Percentiles rank a stretch among this genome's conserved stretches.
Evolutionary conservation across 2,888 invertebrate species (phyloP).

Genomic region (Operophtera brumata): DNA sequence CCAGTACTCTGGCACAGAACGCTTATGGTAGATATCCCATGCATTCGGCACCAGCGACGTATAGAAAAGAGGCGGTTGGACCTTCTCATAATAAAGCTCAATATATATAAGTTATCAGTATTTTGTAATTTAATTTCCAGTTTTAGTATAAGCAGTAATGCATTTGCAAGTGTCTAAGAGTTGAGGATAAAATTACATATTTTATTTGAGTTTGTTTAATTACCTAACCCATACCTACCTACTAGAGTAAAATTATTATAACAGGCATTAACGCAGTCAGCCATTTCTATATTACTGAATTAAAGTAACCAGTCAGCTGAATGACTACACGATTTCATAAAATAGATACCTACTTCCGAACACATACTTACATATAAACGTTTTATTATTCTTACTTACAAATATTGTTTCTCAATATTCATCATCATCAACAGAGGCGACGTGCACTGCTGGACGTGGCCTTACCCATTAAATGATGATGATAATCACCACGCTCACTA

Average conservation of each 20-base stretch:
- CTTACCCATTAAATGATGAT: too few relatives aligned
- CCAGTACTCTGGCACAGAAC: constrained; percentile 31
- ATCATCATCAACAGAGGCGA: too few relatives aligned
- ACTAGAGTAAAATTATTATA: background rate
- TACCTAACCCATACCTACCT: background rate
- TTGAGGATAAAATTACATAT: background rate
- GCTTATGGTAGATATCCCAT: background rate
- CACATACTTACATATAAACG: too few relatives aligned
- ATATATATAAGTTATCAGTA: background rate
- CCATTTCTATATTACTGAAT: too few relatives aligned
- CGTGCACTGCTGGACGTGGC: too few relatives aligned
- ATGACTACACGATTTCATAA: too few relatives aligned
- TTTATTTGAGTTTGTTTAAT: background rate
- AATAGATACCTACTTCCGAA: too few relatives aligned
- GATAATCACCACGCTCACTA: too few relatives aligned
- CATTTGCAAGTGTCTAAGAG: background rate
- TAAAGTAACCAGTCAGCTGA: too few relatives aligned
- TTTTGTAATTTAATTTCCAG: background rate
- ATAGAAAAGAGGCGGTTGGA: constrained; percentile 2
- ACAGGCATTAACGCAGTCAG: too few relatives aligned
- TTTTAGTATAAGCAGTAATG: background rate
- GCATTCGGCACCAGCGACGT: background rate
- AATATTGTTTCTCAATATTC: too few relatives aligned
- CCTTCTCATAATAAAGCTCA: background rate
- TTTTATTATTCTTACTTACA: too few relatives aligned